Conservation (phyloP, 1,140 invertebrate genomes). For the Chironomus striatipennis region DNA sequence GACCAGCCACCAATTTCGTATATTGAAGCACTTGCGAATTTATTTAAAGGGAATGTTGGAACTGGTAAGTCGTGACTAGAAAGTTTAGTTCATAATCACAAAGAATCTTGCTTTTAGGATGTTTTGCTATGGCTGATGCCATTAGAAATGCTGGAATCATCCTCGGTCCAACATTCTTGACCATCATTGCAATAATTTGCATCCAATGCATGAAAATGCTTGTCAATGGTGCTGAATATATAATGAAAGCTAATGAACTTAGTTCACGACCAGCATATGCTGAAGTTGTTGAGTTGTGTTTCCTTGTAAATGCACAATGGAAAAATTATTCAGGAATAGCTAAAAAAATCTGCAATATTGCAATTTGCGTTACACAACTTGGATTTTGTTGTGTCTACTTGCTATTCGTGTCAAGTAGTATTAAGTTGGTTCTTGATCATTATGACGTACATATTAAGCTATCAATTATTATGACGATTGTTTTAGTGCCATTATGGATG, state of each 20-base stretch:
- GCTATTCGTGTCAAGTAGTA: constrained; percentile 78
- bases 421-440: constrained; percentile 53
- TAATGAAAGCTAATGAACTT: constrained; percentile 41
- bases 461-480: constrained; percentile 58
- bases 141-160: constrained; percentile 64
- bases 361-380: constrained; percentile 82
- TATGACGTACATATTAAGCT: constrained; percentile 50
- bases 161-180: constrained; percentile 53
- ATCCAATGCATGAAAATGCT: constrained; percentile 65
- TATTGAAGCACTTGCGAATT: constrained; percentile 60
- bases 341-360: constrained; percentile 60
- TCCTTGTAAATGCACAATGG: constrained; percentile 46
- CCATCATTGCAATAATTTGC: constrained; percentile 59
- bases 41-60: constrained; percentile 67
- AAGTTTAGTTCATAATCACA: background rate
- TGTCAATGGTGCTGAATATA: constrained; percentile 58
- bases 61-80: constrained; percentile 35
- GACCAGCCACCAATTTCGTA: constrained; percentile 35
- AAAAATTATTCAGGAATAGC: constrained; percentile 50
- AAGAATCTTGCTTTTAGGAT: constrained; percentile 38
- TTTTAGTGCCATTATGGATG: constrained; percentile 60
- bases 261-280: constrained; percentile 55
- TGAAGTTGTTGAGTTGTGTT: constrained; percentile 65
- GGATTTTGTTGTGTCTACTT: constrained; percentile 95
- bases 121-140: constrained; percentile 67